A percentile compares a stretch with the other conserved stretches of the same genome.
Conservation (phyloP, 2,113 vertebrate species). For the Enhydra lutris region DNA sequence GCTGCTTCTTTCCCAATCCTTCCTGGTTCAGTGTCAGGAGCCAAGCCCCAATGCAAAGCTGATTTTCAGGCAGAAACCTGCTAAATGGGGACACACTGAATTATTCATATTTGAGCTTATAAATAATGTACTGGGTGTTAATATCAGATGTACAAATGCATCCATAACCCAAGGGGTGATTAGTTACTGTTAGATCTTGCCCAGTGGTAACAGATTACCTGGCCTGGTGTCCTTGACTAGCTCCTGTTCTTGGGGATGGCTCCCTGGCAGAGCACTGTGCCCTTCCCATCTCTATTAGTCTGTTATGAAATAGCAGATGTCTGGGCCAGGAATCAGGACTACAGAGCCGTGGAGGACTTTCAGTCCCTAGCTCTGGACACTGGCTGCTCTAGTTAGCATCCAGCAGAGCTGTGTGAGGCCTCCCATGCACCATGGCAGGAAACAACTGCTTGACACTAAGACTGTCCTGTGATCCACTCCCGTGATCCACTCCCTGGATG, state of each 20-base stretch:
- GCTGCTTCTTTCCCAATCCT: not conserved
- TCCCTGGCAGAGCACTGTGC: not conserved
- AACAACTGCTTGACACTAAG: not conserved
- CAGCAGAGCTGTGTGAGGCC: not conserved
- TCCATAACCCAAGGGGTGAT: slow-evolving; percentile 67
- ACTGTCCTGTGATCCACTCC: no score
- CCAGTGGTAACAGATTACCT: slow-evolving; percentile 72
- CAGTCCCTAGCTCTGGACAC: not conserved
- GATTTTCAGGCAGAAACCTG: slow-evolving; percentile 71
- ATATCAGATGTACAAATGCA: slow-evolving; percentile 78
- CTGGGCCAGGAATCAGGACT: not conserved
- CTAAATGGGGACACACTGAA: slow-evolving; percentile 73
- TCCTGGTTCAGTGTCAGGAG: not conserved
- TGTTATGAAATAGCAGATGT: not conserved
- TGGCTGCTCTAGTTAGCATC: not conserved
- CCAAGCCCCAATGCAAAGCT: slow-evolving; percentile 25
- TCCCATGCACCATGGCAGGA: not conserved
- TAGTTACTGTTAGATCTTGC: slow-evolving; percentile 64
- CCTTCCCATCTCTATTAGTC: not conserved
- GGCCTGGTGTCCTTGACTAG: slow-evolving; percentile 60
- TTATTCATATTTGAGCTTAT: slow-evolving; percentile 80
- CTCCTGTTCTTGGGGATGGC: slow-evolving; percentile 47
- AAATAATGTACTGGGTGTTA: slow-evolving; percentile 79
- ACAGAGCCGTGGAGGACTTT: not conserved
- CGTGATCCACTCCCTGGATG: not conserved